Evolutionary conservation across 2,797 vertebrate genomes (phyloP).

Genomic region (Anguilla megastoma): DNA sequence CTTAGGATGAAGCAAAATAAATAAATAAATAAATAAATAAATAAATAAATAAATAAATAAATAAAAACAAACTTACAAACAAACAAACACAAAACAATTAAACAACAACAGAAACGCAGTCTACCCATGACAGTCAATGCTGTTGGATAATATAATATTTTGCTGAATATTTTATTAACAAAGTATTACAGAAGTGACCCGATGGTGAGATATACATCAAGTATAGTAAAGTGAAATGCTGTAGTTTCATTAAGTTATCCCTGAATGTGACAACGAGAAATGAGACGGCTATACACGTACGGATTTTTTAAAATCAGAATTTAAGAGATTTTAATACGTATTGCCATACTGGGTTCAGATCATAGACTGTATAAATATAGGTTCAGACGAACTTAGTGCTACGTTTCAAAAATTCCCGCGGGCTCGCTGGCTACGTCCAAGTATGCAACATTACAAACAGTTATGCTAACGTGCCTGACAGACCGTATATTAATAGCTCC

Average conservation of each 20-base stretch:
- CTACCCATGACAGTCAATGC: no score
- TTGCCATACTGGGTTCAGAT: no score
- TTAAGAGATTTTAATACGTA: no score
- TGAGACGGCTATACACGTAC: no score
- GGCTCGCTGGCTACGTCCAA: background rate
- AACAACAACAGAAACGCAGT: background rate
- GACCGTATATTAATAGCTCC: background rate
- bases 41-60: no score
- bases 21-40: no score
- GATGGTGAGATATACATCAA: background rate
- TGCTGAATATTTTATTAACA: no score
- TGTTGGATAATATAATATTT: no score
- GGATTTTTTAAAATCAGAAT: no score
- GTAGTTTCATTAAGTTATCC: background rate
- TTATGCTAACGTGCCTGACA: background rate
- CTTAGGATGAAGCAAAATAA: no score
- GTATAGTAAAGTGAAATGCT: background rate
- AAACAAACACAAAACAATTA: background rate
- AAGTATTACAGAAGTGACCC: background rate
- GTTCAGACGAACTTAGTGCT: background rate
- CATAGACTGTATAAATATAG: no score
- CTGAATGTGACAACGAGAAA: background rate
- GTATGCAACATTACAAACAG: background rate
- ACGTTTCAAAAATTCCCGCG: background rate
- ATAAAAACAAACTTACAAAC: no score